Conservation (phyloP, 2,113 vertebrate genomes). For the Caranx ignobilis region DNA sequence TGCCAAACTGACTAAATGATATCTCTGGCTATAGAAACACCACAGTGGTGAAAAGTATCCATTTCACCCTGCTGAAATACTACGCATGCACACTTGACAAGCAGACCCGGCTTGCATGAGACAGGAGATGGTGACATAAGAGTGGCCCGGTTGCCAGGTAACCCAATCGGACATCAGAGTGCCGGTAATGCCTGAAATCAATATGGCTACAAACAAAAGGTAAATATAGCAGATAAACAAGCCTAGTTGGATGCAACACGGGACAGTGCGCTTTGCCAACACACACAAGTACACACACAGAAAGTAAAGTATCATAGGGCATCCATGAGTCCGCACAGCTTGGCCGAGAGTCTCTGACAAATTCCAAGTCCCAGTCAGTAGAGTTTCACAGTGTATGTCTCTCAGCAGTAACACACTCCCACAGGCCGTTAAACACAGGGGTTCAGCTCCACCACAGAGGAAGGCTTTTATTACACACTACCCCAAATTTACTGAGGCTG, state of each 20-base stretch:
- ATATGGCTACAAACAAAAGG: conserved; percentile 25
- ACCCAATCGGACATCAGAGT: conserved; percentile 49
- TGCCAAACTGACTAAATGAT: conserved; percentile 9
- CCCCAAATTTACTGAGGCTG: conserved; percentile 51
- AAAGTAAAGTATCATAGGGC: background rate
- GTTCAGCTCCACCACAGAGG: conserved; percentile 56
- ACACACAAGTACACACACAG: conserved; percentile 1
- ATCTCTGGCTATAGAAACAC: conserved; percentile 32
- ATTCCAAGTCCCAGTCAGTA: conserved; percentile 47
- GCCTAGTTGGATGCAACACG: conserved; percentile 11
- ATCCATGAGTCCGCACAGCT: background rate
- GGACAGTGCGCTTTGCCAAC: background rate
- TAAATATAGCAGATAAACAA: conserved; percentile 19
- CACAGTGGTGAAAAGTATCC: background rate
- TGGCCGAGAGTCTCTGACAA: conserved; percentile 23
- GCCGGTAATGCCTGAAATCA: conserved; percentile 14
- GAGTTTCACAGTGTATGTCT: conserved; percentile 42
- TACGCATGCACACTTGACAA: background rate
- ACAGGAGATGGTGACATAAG: conserved; percentile 18
- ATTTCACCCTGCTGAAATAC: conserved; percentile 7
- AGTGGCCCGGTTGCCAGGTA: conserved; percentile 52
- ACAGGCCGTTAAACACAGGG: conserved; percentile 67
- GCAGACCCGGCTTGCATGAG: background rate
- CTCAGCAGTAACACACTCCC: conserved; percentile 45
- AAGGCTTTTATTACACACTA: conserved; percentile 68